Conservation (phyloP, 2,113 vertebrate genomes). For the Lepidothrix coronata region DNA sequence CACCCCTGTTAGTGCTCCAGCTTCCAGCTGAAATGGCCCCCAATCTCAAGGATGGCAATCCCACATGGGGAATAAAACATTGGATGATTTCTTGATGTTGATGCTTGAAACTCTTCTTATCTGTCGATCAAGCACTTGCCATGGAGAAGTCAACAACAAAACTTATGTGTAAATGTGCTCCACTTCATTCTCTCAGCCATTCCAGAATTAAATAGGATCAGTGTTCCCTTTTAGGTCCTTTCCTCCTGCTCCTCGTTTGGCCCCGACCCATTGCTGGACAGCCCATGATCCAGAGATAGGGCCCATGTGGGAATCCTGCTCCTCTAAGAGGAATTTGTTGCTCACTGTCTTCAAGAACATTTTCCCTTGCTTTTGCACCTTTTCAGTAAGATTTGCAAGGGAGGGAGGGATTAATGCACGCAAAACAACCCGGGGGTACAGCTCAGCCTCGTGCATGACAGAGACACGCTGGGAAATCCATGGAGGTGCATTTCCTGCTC, state of each 20-base stretch:
- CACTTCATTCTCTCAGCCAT: neutral
- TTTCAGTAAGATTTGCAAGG: neutral
- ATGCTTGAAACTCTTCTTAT: neutral
- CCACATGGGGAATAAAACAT: neutral
- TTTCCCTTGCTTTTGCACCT: neutral
- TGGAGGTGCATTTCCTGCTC: neutral
- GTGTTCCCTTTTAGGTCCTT: neutral
- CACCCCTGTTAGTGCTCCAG: neutral
- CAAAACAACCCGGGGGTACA: neutral
- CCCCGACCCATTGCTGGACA: neutral
- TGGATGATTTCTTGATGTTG: neutral
- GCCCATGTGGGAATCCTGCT: rapidly evolving
- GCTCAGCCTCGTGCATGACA: neutral
- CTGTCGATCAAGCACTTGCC: rapidly evolving
- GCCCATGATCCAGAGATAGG: neutral
- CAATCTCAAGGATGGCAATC: neutral
- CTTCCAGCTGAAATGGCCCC: neutral
- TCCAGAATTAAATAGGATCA: neutral
- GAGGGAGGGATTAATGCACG: neutral
- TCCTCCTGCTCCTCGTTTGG: neutral
- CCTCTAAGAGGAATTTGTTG: neutral
- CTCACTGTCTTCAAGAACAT: neutral
- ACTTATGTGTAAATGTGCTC: neutral
- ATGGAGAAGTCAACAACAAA: neutral
- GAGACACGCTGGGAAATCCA: neutral